These are phyloP conservation scores for Potorous gilbertii DNA, from an alignment of 2,797 vertebrate species.

Conservation along the genomic window DNA sequence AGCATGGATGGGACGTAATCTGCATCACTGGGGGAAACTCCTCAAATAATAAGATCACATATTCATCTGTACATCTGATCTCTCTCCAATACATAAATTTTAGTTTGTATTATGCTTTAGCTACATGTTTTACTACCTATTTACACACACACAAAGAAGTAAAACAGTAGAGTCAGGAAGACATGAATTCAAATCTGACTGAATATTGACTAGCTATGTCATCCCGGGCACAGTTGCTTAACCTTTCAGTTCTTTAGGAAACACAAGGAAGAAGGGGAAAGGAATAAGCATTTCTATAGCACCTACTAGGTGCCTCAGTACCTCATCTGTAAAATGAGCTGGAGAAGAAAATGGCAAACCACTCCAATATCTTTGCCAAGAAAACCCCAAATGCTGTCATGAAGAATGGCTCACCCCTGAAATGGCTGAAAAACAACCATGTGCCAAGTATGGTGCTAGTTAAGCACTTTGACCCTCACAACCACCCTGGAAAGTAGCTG, in stretches of 20 bases:
- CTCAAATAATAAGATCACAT: neutral
- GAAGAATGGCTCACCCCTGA: neutral
- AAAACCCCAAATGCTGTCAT: neutral
- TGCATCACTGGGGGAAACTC: neutral
- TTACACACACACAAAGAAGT: neutral
- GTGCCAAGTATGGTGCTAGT: neutral
- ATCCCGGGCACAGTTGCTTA: neutral
- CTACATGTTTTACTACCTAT: neutral
- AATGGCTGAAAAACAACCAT: neutral
- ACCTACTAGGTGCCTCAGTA: neutral
- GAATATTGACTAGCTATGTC: neutral
- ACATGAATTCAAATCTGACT: neutral
- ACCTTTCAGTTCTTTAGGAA: neutral
- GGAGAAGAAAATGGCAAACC: neutral
- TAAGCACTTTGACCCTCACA: neutral
- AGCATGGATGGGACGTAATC: neutral
- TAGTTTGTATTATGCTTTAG: neutral
- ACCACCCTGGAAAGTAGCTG: neutral
- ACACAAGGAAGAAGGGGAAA: neutral
- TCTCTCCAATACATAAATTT: neutral
- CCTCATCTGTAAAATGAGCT: neutral
- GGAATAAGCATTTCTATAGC: neutral
- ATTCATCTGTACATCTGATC: neutral
- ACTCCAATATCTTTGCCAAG: neutral
- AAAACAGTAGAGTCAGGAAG: neutral